phyloP scores from a whole-genome alignment of 2,113 vertebrate genomes.

The Ptychochromis oligacanthus region DNA sequence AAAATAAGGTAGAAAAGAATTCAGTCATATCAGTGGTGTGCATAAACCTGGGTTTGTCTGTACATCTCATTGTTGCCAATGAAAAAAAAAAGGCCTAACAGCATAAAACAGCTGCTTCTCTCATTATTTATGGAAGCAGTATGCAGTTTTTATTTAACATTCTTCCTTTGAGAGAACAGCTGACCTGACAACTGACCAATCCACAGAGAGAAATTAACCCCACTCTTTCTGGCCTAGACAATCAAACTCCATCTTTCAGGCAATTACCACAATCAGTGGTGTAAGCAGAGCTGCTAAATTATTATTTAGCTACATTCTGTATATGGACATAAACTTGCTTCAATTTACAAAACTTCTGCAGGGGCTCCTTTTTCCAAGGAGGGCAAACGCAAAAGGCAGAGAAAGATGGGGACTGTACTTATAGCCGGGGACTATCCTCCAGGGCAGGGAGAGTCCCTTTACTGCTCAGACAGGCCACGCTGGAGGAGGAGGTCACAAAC shows the following conservation, averaged over 20 bases:
- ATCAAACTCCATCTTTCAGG: constrained; percentile 63
- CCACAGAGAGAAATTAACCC: constrained; percentile 23
- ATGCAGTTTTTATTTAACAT: constrained; percentile 45
- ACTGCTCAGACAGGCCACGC: constrained; percentile 46
- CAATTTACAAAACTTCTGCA: constrained; percentile 45
- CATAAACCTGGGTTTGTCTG: neutral
- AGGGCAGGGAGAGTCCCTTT: constrained; percentile 46
- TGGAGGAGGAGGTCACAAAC: constrained; percentile 72
- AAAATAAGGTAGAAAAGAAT: constrained; percentile 31
- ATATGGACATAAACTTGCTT: constrained; percentile 49
- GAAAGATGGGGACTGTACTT: constrained; percentile 35
- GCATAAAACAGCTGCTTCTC: constrained; percentile 40
- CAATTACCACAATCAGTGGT: constrained; percentile 55
- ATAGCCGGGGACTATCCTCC: constrained; percentile 48
- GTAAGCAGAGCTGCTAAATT: constrained; percentile 54
- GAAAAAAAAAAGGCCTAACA: constrained; percentile 28
- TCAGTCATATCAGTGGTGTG: neutral
- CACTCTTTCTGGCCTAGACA: constrained; percentile 47
- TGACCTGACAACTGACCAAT: constrained; percentile 68
- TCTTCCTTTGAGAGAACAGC: constrained; percentile 33
- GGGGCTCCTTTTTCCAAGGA: constrained; percentile 2
- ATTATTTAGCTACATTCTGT: constrained; percentile 53
- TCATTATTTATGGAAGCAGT: constrained; percentile 51
- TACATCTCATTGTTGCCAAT: constrained; percentile 4
- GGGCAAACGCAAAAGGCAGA: constrained; percentile 8